A percentile compares a stretch with the other conserved stretches of the same genome.
phyloP scores from a whole-genome alignment of 2,113 vertebrate species.

The Mus pahari region DNA sequence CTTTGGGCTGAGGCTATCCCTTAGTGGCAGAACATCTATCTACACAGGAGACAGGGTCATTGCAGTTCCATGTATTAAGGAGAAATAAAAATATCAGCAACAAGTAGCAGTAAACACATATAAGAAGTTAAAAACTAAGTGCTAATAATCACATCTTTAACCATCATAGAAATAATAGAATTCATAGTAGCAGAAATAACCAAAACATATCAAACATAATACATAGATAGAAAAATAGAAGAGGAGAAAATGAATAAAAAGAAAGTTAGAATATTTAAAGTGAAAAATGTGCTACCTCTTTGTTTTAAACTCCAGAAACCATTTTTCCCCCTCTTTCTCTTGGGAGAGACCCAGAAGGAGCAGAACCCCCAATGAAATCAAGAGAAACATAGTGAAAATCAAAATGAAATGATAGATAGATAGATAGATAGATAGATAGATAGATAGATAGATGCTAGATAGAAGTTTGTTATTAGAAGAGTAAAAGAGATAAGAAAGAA shows the following conservation, averaged over 20 bases:
- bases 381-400: background rate
- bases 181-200: background rate
- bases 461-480: background rate
- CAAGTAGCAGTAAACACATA: background rate
- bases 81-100: background rate
- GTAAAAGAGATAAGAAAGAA: background rate
- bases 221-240: background rate
- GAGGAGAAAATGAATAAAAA: background rate
- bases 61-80: background rate
- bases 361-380: background rate
- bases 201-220: background rate
- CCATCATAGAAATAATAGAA: background rate
- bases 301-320: background rate
- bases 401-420: background rate
- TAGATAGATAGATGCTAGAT: background rate
- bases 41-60: background rate
- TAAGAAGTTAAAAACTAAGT: background rate
- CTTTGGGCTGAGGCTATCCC: background rate
- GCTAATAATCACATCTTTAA: background rate
- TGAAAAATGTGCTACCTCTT: background rate
- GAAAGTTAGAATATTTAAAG: background rate
- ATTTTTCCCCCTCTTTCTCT: background rate
- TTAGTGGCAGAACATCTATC: background rate
- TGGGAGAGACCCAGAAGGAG: background rate
- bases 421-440: background rate